Conservation (phyloP, 1,140 invertebrate genomes). For the Cotesia glomerata region DNA sequence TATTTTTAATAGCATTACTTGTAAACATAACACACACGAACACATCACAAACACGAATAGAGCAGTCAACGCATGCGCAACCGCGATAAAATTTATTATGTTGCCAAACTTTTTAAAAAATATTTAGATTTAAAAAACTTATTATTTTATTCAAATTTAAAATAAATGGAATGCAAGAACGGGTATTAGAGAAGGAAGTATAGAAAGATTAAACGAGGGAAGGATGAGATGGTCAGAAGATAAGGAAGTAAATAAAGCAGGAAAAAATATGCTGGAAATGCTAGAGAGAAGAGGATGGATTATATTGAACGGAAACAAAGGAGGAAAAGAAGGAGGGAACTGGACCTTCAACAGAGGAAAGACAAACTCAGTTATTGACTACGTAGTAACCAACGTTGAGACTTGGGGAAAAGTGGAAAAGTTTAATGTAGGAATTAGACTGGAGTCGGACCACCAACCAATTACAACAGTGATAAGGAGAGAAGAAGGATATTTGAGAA, state of each 20-base stretch:
- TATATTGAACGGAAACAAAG: too few species aligned
- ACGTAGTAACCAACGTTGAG: too few species aligned
- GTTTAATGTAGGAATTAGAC: too few species aligned
- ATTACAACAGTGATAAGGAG: not conserved
- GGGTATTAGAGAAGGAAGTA: conserved; percentile 17
- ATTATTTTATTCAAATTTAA: too few species aligned
- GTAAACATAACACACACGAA: too few species aligned
- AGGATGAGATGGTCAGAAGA: not conserved
- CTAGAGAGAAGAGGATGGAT: not conserved
- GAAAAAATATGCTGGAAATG: conserved; percentile 4
- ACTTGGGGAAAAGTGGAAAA: too few species aligned
- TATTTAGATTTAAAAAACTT: too few species aligned
- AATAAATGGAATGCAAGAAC: conserved; percentile 30
- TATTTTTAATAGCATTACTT: too few species aligned
- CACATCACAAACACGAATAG: too few species aligned
- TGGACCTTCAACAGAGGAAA: conserved; percentile 12
- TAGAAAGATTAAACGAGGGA: not conserved
- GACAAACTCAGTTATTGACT: conserved; percentile 17
- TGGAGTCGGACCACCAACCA: not conserved
- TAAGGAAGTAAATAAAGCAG: conserved; percentile 28
- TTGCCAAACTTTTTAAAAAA: too few species aligned
- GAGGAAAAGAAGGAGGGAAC: not conserved
- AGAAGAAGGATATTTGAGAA: not conserved
- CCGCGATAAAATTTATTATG: too few species aligned
- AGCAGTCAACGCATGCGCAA: too few species aligned